Conservation (phyloP, 2,797 vertebrate genomes). For the Eremophila alpestris region DNA sequence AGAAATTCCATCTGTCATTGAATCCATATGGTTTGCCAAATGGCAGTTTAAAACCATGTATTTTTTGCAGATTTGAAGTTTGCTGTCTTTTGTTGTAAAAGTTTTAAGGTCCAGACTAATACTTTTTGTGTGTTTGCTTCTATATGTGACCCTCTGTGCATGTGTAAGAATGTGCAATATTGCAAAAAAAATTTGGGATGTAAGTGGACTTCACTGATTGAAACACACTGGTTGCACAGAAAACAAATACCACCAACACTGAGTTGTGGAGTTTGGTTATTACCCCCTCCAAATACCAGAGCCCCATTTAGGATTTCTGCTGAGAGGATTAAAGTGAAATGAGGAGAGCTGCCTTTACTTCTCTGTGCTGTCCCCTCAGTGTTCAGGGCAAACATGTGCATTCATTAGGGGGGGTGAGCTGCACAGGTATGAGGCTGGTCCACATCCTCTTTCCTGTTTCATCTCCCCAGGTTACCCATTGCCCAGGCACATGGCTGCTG, state of each 20-base stretch:
- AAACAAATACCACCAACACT: neutral
- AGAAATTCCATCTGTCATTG: slow-evolving; percentile 72
- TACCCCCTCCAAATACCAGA: neutral
- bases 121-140: neutral
- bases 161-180: neutral
- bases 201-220: neutral
- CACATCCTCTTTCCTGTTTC: neutral
- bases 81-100: slow-evolving; percentile 56
- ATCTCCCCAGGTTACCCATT: neutral
- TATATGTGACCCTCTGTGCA: neutral
- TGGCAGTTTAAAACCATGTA: slow-evolving; percentile 29
- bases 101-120: slow-evolving; percentile 37
- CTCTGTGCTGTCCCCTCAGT: neutral
- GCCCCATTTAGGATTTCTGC: neutral
- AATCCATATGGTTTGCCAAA: slow-evolving; percentile 76
- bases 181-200: neutral
- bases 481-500: neutral
- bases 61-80: slow-evolving; percentile 55
- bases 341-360: neutral
- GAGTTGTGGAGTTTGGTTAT: neutral
- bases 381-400: neutral
- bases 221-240: neutral
- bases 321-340: neutral
- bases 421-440: neutral
- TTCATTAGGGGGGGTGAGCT: accelerated